Base-by-base conservation (phyloP, 2,888 invertebrate genomes). In the Pasiphila rectangulata region DNA sequence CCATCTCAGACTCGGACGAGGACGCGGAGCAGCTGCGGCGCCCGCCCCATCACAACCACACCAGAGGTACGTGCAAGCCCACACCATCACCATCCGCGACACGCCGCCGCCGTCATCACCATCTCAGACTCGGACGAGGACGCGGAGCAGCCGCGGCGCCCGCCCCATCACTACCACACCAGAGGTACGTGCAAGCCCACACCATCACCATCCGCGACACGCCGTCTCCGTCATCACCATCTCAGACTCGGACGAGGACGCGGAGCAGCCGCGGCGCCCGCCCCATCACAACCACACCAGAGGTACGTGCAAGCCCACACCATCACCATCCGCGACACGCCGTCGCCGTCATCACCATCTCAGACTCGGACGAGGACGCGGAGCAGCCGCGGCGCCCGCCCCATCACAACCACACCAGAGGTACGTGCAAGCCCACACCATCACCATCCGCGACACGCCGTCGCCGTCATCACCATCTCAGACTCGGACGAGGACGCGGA, bases 61-160 rank as follows among this genome's bases (percentile, higher is more conserved):
- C 59, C 10, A 68, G 66, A 46, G 12, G 10, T 3, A 25, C 25
- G 9, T 23, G 2, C 2, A 1, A 16, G 24, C 23, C 2, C 9
- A n/a, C n/a, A 27, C 12, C 5, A 27, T 27, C 25, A 27, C 25
- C 25, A 1, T 27, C 25, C 13, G 12, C 1, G 24, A 24, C 12
- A 10, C 2, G 95, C 97, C 30, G 96, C 96, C 37, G 96, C 97
- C 45, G 97, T 98, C 63, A 98, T 98, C 71, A 98, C 98, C 54
- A 77, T 79, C 51, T 75, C 75, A 10, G 98, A 98, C 76, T 97
- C 97, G 64, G 98, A 98, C 73, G 98, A 98, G 72, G 98, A 98
- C 53, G 67, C 61, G 2, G 76, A 79, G 24, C 64, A 57, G 51
- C 71, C 69, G 54, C 63, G 64, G 38, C 63, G 66, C 15, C 47